Evolutionary conservation across 2,113 vertebrate genomes (phyloP).

Genomic region (Paradisaea rubra): DNA sequence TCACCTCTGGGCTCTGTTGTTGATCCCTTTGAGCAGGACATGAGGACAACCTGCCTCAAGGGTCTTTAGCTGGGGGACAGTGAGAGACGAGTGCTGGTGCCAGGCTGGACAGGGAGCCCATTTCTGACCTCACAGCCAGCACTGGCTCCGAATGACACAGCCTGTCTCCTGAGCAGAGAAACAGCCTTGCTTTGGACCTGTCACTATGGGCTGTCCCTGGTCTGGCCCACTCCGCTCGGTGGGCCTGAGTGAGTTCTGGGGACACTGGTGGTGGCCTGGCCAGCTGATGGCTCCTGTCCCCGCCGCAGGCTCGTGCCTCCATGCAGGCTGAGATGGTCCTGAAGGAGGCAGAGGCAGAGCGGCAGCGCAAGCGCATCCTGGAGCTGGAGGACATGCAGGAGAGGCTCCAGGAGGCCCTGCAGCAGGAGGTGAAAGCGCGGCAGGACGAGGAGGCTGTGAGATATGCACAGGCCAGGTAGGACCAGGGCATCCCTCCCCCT

Average conservation of each 20-base stretch:
- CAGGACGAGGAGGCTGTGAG: slow-evolving; percentile 86
- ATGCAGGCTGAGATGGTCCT: slow-evolving; percentile 94
- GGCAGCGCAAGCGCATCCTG: slow-evolving; percentile 84
- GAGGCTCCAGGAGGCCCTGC: slow-evolving; percentile 85
- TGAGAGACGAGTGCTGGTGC: background rate
- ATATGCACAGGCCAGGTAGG: slow-evolving; percentile 86
- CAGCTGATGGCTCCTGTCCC: background rate
- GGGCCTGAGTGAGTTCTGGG: background rate
- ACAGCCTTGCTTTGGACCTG: background rate
- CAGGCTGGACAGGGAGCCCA: background rate
- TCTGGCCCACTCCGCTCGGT: accelerated
- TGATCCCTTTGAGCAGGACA: background rate
- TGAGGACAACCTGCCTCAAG: background rate
- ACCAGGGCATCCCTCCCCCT: background rate
- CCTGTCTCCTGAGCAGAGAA: background rate
- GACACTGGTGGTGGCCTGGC: accelerated
- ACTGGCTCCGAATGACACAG: background rate
- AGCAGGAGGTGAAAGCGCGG: slow-evolving; percentile 89
- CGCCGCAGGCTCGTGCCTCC: slow-evolving; percentile 80
- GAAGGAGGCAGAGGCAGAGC: slow-evolving; percentile 87
- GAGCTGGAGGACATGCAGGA: slow-evolving; percentile 94
- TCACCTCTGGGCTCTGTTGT: background rate
- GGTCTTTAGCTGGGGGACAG: background rate
- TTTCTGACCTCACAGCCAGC: background rate
- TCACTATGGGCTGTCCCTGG: background rate